These are phyloP conservation scores for Cephalopterus ornatus DNA, from an alignment of 2,113 vertebrate genomes.

Conservation along the genomic window DNA sequence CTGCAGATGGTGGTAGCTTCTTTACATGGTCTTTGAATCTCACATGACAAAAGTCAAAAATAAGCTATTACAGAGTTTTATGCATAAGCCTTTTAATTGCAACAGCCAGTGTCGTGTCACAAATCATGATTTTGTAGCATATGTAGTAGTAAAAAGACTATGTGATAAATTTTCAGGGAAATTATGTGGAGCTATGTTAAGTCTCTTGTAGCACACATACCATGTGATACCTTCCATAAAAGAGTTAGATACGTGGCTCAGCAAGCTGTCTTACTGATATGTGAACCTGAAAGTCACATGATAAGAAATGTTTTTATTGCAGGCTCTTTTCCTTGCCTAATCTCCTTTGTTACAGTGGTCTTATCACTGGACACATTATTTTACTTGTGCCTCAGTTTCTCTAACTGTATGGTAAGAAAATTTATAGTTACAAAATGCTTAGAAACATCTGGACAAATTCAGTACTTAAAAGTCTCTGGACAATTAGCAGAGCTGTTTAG, in stretches of 20 bases:
- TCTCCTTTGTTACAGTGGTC: not conserved
- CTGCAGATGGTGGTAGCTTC: not conserved
- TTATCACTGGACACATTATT: not conserved
- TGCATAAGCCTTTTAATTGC: not conserved
- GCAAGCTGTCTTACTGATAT: rapidly evolving
- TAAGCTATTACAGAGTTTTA: not conserved
- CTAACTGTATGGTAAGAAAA: not conserved
- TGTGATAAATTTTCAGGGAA: not conserved
- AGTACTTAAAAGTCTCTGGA: not conserved
- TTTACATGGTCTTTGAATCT: not conserved
- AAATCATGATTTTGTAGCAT: not conserved
- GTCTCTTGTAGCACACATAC: not conserved
- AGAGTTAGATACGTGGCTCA: not conserved
- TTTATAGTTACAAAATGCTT: not conserved
- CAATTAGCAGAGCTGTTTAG: not conserved
- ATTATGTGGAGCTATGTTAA: not conserved
- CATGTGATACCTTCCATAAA: not conserved
- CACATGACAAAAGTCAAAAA: not conserved
- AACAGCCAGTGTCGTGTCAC: rapidly evolving
- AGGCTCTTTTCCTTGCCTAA: not conserved
- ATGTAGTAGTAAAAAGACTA: not conserved
- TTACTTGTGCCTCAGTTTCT: not conserved
- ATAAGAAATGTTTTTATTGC: not conserved
- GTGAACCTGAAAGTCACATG: not conserved
- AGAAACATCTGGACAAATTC: not conserved